These are phyloP conservation scores for Drosophila melanosoma DNA, from an alignment of 2,888 invertebrate species.

Conservation along the genomic window DNA sequence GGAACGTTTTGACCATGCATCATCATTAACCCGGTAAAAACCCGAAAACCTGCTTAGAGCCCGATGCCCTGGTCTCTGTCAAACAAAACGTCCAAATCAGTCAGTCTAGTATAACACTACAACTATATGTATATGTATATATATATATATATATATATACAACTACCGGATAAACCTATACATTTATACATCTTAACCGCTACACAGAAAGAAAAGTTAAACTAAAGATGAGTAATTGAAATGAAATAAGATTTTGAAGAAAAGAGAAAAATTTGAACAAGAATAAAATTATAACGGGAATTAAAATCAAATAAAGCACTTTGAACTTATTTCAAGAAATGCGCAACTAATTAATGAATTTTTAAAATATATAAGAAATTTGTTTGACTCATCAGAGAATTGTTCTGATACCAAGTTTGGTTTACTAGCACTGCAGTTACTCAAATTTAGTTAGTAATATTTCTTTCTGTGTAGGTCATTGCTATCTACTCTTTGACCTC, in stretches of 20 bases:
- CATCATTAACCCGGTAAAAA: conserved; percentile 12
- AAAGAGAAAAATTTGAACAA: background rate
- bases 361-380: background rate
- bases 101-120: conserved; percentile 46
- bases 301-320: background rate
- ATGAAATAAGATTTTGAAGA: background rate
- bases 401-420: background rate
- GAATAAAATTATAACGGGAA: background rate
- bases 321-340: background rate
- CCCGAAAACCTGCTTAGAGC: conserved; percentile 38
- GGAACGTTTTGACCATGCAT: conserved; percentile 31
- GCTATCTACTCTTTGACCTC: conserved; percentile 71
- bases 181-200: background rate
- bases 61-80: conserved; percentile 36
- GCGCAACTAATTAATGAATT: background rate
- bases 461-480: conserved; percentile 20
- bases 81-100: conserved; percentile 51
- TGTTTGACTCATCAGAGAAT: background rate
- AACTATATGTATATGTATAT: conserved; percentile 30
- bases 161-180: background rate
- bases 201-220: background rate
- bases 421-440: background rate
- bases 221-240: background rate
- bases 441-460: background rate
- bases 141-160: background rate